Percentiles rank a stretch among this genome's conserved stretches.
These are phyloP conservation scores for Dromaius novaehollandiae DNA, from an alignment of 2,113 vertebrate genomes.

Conservation along the genomic window DNA sequence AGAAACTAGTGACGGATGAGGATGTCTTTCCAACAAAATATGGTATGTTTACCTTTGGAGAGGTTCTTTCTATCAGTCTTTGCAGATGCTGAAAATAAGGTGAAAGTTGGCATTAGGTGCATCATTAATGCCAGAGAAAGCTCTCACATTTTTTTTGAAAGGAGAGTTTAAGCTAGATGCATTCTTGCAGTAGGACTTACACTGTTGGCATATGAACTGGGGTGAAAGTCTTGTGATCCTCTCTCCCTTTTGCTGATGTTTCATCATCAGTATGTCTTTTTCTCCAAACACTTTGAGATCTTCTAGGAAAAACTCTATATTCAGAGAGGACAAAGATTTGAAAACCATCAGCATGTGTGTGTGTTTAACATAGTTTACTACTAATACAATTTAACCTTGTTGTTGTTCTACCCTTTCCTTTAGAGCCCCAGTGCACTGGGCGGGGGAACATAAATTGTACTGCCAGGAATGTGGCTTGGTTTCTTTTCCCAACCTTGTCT, in stretches of 20 bases:
- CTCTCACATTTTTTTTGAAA: neutral
- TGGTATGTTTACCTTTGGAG: conserved; percentile 72
- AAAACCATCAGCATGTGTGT: neutral
- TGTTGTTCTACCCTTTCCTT: neutral
- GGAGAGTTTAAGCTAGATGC: neutral
- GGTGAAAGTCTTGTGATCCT: neutral
- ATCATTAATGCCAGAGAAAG: neutral
- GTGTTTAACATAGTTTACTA: neutral
- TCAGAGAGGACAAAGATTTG: neutral
- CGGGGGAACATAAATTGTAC: neutral
- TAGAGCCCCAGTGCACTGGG: neutral
- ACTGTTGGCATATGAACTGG: neutral
- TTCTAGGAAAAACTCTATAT: neutral
- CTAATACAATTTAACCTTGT: neutral
- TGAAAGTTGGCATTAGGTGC: neutral
- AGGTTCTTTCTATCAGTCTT: neutral
- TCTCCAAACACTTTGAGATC: neutral
- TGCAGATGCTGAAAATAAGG: neutral
- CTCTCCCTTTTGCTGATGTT: neutral
- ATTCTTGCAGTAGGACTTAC: neutral
- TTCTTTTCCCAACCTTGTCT: neutral
- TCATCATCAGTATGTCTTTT: neutral
- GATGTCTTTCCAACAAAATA: conserved; percentile 99
- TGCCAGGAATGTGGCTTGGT: neutral
- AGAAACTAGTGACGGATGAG: conserved; percentile 98